Conservation (phyloP, 2,113 vertebrate species). For the Podocnemis expansa region DNA sequence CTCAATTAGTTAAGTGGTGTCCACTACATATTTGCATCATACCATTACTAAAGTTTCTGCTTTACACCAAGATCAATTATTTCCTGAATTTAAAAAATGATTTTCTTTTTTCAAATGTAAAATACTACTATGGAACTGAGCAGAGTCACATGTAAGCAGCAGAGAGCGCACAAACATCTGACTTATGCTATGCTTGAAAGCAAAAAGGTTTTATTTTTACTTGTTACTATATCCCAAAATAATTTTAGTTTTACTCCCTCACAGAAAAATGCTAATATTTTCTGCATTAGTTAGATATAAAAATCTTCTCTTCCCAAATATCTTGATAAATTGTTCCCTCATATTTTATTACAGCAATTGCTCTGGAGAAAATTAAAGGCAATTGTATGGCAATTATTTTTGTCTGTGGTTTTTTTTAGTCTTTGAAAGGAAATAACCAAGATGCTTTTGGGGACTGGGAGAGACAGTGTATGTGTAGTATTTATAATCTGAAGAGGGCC, state of each 20-base stretch:
- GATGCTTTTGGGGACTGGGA: background rate
- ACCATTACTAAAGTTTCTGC: background rate
- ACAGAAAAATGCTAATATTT: constrained; percentile 47
- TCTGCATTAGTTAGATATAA: constrained; percentile 2
- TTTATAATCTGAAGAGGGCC: background rate
- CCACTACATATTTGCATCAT: background rate
- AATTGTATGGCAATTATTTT: background rate
- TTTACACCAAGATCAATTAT: background rate
- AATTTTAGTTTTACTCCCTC: constrained; percentile 44
- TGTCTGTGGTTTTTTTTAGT: background rate
- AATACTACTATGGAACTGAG: constrained; percentile 49
- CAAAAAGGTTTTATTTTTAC: constrained; percentile 26
- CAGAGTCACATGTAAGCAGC: constrained; percentile 68
- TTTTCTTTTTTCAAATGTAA: background rate
- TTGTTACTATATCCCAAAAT: constrained; percentile 51
- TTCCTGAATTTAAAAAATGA: constrained; percentile 1
- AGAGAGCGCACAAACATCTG: constrained; percentile 73
- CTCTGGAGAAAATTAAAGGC: background rate
- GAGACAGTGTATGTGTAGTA: background rate
- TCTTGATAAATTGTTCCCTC: background rate
- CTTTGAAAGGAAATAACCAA: background rate
- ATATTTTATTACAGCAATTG: background rate
- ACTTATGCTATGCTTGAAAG: constrained; percentile 62
- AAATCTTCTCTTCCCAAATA: background rate
- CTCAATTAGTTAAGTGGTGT: background rate